A percentile compares a stretch with the other conserved stretches of the same genome.
Conservation (phyloP, 1,140 invertebrate species). For the Batillaria attramentaria region DNA sequence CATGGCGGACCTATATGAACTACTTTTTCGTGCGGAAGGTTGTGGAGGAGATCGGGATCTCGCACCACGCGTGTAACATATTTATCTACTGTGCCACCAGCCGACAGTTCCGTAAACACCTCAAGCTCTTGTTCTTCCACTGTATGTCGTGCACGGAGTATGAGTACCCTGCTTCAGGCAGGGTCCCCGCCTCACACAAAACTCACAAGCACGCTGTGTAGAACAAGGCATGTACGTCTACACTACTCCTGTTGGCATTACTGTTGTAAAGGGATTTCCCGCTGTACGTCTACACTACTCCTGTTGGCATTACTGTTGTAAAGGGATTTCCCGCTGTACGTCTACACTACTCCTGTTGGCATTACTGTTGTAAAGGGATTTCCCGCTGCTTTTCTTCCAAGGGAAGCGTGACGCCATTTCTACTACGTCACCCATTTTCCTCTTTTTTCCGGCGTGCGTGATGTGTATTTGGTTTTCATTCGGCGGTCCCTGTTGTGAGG, state of each 20-base stretch:
- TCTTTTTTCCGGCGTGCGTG: too few species aligned
- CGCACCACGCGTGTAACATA: constrained; percentile 62
- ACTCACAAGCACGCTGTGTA: constrained; percentile 25
- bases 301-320: too few species aligned
- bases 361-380: too few species aligned
- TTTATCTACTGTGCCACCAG: constrained; percentile 63
- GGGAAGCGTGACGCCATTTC: too few species aligned
- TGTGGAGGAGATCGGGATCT: constrained; percentile 58
- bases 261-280: background rate
- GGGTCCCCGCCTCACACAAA: constrained; percentile 17
- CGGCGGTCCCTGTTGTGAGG: too few species aligned
- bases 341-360: too few species aligned
- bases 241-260: too few species aligned
- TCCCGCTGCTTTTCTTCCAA: too few species aligned
- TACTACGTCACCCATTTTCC: too few species aligned
- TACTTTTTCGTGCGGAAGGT: constrained; percentile 50
- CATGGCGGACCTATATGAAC: constrained; percentile 51
- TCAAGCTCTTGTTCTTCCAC: constrained; percentile 30
- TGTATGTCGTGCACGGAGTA: constrained; percentile 17
- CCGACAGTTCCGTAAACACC: constrained; percentile 52
- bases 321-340: too few species aligned
- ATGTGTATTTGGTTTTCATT: too few species aligned
- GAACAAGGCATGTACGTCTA: background rate
- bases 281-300: background rate
- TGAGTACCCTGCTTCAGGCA: background rate